Conservation (phyloP, 2,113 vertebrate species). For the Spermophilus dauricus region DNA sequence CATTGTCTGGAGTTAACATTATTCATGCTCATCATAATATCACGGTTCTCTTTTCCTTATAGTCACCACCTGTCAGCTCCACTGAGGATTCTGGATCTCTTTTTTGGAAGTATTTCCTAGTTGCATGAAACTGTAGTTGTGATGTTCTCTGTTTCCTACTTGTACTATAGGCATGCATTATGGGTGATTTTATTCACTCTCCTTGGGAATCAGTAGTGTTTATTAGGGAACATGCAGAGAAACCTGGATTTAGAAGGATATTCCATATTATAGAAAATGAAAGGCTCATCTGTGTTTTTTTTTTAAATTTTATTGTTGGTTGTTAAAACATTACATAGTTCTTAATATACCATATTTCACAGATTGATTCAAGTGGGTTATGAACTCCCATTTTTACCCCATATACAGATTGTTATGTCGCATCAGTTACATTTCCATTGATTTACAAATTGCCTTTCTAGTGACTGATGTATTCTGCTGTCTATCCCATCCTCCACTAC, state of each 20-base stretch:
- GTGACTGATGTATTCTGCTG: no score
- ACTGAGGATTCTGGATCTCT: not conserved
- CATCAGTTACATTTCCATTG: no score
- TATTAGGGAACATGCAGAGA: not conserved
- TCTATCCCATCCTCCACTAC: no score
- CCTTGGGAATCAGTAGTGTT: not conserved
- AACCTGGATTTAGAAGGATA: not conserved
- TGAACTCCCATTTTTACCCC: no score
- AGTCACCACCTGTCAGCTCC: not conserved
- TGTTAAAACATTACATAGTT: no score
- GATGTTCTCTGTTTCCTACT: not conserved
- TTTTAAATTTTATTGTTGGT: no score
- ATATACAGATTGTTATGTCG: no score
- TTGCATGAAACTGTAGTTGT: not conserved
- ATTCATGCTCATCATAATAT: not conserved
- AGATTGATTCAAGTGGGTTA: no score
- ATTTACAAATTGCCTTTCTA: no score
- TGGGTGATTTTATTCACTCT: not conserved
- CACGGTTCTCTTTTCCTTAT: not conserved
- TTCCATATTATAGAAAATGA: not conserved
- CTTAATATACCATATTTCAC: no score
- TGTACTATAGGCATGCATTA: not conserved
- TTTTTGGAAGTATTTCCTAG: not conserved
- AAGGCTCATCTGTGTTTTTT: not conserved
- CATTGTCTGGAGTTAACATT: not conserved